phyloP scores from a whole-genome alignment of 2,797 vertebrate genomes.

The Mus caroli region DNA sequence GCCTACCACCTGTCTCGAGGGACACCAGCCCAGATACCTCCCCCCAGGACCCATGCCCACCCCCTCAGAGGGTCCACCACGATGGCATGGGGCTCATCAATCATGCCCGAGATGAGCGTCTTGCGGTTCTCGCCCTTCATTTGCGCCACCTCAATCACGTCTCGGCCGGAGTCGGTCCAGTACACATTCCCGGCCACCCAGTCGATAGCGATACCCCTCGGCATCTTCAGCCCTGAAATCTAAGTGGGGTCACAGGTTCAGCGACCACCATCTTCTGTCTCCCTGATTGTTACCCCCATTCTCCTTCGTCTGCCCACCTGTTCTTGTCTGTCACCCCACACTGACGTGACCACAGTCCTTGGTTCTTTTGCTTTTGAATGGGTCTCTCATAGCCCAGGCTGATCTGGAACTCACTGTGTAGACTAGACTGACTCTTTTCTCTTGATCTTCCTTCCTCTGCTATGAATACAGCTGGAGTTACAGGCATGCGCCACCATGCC shows the following conservation, averaged over 20 bases:
- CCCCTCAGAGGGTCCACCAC: slow-evolving; percentile 97
- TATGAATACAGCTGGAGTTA: no score
- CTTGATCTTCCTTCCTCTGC: neutral
- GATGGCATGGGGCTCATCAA: slow-evolving; percentile 97
- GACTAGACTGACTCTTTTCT: neutral
- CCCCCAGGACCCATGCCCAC: slow-evolving; percentile 89
- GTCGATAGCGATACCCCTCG: slow-evolving; percentile 96
- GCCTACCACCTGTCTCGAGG: neutral
- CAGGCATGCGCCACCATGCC: neutral
- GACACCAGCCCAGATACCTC: neutral
- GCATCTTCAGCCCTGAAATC: slow-evolving; percentile 98
- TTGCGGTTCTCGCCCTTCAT: slow-evolving; percentile 95
- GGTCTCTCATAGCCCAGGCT: neutral
- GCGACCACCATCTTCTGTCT: neutral
- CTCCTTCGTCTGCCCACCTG: neutral
- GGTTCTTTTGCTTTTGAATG: neutral
- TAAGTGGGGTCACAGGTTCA: slow-evolving; percentile 77
- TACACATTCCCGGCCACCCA: slow-evolving; percentile 99
- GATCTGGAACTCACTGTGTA: no score
- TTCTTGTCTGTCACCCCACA: neutral
- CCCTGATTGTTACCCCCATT: neutral
- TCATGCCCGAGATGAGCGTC: slow-evolving; percentile 98
- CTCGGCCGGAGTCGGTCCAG: slow-evolving; percentile 97
- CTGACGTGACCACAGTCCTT: neutral
- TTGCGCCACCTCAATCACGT: slow-evolving; percentile 97